Base-by-base conservation (phyloP, 2,113 vertebrate species). In the Corythornis cristatus region DNA sequence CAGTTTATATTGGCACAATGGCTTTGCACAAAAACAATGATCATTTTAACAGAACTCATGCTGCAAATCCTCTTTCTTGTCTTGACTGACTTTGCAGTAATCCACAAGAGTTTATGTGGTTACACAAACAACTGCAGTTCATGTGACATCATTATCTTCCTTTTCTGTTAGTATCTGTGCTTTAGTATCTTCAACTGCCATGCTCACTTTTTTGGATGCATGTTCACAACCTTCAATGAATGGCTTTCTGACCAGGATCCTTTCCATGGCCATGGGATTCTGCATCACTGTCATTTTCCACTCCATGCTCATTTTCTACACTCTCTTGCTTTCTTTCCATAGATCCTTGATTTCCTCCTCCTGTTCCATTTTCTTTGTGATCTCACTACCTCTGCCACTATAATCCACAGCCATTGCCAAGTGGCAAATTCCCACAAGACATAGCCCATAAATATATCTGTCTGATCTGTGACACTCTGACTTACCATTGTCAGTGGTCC, bases 181-280 rank as follows among this genome's bases (percentile, higher is more conserved):
- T 35, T 28, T 70, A 43, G 33, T 29, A 60, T n/a, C 20, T 26
- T 60, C 37, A 88, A 64, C 20, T 2, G 8, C 26, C 43, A 37
- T 2, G 45, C 10, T 74, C 21, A 54, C 11, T 67, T 66, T 29
- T 83, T 9, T 54, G 28, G 28, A 82, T 62, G 35, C 40, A 72
- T 2, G 6, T 15, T 67, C 35, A 79, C 0, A 0, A 33, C 51
- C 9, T 42, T 65, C 45, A 65, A 42, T 0, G 0, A 73, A 72
- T 6, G 5, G 35, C 35, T 83, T 11, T 29, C 75, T 37, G 37
- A 37, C 37, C 37, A 37, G 37, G 37, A 37, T 37, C 37, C 37
- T 37, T 37, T 10, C 26, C 31, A 29, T 2, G 22, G 58, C 26
- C 31, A 29, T 2, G 22, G 58, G 40, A 50, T 83, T 83, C 64